A percentile compares a stretch with the other conserved stretches of the same genome.
Evolutionary conservation across 1,140 invertebrate species (phyloP).

Genomic region (Bombus pascuorum): DNA sequence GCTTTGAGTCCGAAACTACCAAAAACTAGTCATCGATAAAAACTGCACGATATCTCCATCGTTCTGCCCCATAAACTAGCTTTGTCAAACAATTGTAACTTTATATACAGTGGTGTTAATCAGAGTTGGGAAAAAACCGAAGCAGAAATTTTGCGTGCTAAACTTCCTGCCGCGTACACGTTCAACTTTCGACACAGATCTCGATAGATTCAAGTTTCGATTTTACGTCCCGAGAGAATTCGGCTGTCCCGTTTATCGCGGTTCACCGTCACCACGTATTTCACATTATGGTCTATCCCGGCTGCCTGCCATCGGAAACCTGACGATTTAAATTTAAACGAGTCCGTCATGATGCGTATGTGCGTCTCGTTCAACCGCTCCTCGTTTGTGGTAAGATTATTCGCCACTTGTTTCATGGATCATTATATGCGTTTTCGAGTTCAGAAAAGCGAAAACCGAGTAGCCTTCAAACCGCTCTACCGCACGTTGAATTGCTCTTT

Average conservation of each 20-base stretch:
- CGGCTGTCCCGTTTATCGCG: constrained; percentile 12
- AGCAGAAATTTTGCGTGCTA: too few species aligned
- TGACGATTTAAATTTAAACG: constrained; percentile 52
- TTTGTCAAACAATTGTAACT: neutral
- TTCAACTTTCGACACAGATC: constrained; percentile 17
- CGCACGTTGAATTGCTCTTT: constrained; percentile 6
- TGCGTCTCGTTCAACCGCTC: neutral
- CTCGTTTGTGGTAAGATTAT: constrained; percentile 45
- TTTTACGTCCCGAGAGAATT: constrained; percentile 26
- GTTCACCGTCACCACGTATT: constrained; percentile 33
- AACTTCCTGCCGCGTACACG: neutral
- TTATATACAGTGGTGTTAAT: neutral
- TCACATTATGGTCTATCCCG: constrained; percentile 27
- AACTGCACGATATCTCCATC: neutral
- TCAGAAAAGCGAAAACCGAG: constrained; percentile 24
- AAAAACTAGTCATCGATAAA: constrained; percentile 15
- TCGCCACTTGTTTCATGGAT: constrained; percentile 46
- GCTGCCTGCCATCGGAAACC: constrained; percentile 21
- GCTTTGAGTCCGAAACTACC: neutral
- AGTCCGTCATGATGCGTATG: neutral
- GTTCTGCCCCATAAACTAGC: neutral
- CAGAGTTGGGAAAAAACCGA: neutral
- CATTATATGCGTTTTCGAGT: constrained; percentile 40
- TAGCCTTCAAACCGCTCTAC: neutral
- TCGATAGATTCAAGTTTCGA: constrained; percentile 24